A percentile compares a stretch with the other conserved stretches of the same genome.
Conservation (phyloP, 2,888 invertebrate species). For the Cordilura impudica region DNA sequence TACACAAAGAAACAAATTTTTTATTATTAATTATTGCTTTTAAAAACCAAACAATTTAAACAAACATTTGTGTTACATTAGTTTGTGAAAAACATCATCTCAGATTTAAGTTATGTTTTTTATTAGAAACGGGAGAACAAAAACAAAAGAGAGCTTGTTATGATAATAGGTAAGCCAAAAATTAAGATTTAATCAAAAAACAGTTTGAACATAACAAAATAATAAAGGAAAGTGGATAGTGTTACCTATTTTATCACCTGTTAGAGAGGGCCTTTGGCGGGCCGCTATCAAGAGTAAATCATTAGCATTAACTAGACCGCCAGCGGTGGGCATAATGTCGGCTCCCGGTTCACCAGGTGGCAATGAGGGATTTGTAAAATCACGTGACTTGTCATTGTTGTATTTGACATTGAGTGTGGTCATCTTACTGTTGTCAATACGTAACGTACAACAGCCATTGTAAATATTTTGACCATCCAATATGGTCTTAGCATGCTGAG, state of each 20-base stretch:
- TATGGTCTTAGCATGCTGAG: constrained; percentile 97
- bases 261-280: constrained; percentile 77
- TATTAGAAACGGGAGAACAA: not conserved
- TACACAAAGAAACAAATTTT: constrained; percentile 9
- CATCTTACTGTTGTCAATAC: constrained; percentile 99
- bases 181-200: constrained; percentile 32
- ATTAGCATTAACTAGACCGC: constrained; percentile 80
- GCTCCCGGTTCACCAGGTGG: constrained; percentile 92
- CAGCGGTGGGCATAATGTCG: constrained; percentile 80
- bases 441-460: constrained; percentile 99
- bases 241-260: constrained; percentile 79
- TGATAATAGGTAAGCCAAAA: not conserved
- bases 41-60: not conserved
- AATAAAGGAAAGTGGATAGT: constrained; percentile 67
- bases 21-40: not conserved
- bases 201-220: constrained; percentile 53
- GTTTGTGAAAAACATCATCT: not conserved
- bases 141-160: not conserved
- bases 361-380: constrained; percentile 98
- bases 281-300: constrained; percentile 79
- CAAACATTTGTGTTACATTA: not conserved
- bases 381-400: constrained; percentile 99
- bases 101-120: not conserved
- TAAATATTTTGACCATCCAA: constrained; percentile 99
- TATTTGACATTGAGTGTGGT: constrained; percentile 98